Evolutionary conservation across 2,113 vertebrate species (phyloP).

Genomic region (Donacobius atricapilla): DNA sequence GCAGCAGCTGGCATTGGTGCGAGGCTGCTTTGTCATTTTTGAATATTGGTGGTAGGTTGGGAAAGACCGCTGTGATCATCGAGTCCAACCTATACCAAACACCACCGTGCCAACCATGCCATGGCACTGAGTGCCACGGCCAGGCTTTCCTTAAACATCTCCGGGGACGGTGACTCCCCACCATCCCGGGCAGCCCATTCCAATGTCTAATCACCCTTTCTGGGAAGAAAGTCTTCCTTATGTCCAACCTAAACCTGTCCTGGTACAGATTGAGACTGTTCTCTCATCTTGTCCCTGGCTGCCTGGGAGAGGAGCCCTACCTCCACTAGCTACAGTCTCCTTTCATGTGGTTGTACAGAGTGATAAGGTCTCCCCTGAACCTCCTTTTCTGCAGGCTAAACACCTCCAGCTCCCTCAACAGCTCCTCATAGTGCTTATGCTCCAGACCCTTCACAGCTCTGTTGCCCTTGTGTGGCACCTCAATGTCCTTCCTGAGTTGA

Average conservation of each 20-base stretch:
- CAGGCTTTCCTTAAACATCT: background rate
- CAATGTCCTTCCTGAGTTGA: background rate
- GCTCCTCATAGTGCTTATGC: background rate
- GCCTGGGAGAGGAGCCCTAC: background rate
- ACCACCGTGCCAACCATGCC: background rate
- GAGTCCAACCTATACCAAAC: background rate
- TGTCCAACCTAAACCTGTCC: background rate
- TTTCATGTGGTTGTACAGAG: background rate
- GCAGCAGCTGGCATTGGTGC: background rate
- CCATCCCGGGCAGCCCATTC: background rate
- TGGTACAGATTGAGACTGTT: background rate
- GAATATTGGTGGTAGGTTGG: background rate
- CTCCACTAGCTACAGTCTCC: background rate
- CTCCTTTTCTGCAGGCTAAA: background rate
- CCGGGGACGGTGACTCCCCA: accelerated
- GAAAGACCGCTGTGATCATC: background rate
- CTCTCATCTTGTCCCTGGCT: background rate
- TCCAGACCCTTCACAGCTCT: background rate
- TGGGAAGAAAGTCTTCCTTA: background rate
- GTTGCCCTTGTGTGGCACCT: background rate
- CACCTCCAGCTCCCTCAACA: background rate
- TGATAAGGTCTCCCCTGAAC: background rate
- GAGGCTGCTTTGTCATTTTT: background rate
- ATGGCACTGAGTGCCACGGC: too few relatives aligned
- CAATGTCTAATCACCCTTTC: background rate